Conservation (phyloP, 2,797 vertebrate species). For the Moxostoma hubbsi region DNA sequence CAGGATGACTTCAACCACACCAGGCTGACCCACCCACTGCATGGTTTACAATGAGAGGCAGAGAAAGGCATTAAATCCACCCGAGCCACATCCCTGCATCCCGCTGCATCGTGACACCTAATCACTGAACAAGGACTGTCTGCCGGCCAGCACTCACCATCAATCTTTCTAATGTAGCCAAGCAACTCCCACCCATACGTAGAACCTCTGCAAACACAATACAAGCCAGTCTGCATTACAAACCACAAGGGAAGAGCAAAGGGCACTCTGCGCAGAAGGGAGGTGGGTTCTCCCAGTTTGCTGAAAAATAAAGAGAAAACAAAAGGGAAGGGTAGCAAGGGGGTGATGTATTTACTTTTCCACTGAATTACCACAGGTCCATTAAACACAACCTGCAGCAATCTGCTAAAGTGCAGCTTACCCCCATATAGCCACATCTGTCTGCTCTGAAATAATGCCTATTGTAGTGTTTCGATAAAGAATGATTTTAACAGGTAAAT, state of each 20-base stretch:
- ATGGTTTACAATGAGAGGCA: constrained; percentile 51
- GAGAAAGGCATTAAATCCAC: constrained; percentile 55
- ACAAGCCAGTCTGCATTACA: constrained; percentile 42
- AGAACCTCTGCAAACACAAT: constrained; percentile 39
- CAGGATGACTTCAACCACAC: constrained; percentile 47
- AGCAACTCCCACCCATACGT: constrained; percentile 47
- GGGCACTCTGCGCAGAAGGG: constrained; percentile 32
- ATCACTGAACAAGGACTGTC: constrained; percentile 62
- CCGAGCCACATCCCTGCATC: constrained; percentile 24
- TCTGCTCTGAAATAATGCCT: constrained; percentile 70
- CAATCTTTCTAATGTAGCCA: constrained; percentile 55
- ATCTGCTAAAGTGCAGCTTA: constrained; percentile 76
- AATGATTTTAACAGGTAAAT: constrained; percentile 75
- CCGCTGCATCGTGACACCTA: constrained; percentile 57
- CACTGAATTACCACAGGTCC: constrained; percentile 87
- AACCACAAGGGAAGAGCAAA: constrained; percentile 30
- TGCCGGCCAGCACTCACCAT: constrained; percentile 59
- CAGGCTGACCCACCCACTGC: constrained; percentile 61
- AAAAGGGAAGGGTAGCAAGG: constrained; percentile 51
- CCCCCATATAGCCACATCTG: constrained; percentile 57
- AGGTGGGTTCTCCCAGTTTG: constrained; percentile 16
- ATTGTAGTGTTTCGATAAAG: constrained; percentile 64
- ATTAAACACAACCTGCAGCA: constrained; percentile 92
- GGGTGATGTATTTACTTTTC: constrained; percentile 80
- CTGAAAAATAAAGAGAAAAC: constrained; percentile 37